These are phyloP conservation scores for Ophthalmolycus amberensis DNA, from an alignment of 2,113 vertebrate genomes.

Conservation along the genomic window DNA sequence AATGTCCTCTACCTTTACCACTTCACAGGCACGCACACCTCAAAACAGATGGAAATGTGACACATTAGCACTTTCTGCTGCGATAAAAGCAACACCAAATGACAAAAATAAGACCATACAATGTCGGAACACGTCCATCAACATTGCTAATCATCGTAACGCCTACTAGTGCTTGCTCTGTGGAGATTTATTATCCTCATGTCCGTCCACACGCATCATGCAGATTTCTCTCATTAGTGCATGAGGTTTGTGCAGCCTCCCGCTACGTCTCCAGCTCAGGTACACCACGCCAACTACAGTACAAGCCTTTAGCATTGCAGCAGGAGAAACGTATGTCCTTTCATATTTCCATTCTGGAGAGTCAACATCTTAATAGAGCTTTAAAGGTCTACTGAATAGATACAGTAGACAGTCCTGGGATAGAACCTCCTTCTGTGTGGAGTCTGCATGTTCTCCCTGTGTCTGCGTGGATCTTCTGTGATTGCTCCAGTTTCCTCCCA, in stretches of 20 bases:
- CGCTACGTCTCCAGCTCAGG: conserved; percentile 41
- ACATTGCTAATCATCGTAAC: conserved; percentile 68
- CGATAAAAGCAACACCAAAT: conserved; percentile 12
- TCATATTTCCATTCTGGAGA: conserved; percentile 8
- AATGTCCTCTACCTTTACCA: conserved; percentile 10
- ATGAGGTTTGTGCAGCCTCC: conserved; percentile 49
- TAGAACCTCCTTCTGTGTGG: neutral
- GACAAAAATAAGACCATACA: conserved; percentile 28
- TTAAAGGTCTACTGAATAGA: conserved; percentile 22
- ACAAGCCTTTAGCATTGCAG: conserved; percentile 26
- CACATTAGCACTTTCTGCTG: conserved; percentile 23
- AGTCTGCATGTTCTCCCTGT: neutral
- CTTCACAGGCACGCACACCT: conserved; percentile 5
- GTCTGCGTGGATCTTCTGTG: neutral
- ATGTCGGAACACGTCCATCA: conserved; percentile 60
- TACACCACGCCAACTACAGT: conserved; percentile 16
- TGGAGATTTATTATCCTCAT: conserved; percentile 66
- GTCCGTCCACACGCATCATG: conserved; percentile 63
- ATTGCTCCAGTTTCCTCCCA: neutral
- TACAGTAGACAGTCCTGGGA: neutral
- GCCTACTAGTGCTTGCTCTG: conserved; percentile 56
- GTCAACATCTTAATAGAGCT: conserved; percentile 33
- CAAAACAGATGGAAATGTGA: conserved; percentile 41
- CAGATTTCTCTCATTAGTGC: conserved; percentile 66
- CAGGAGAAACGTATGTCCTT: neutral